These are phyloP conservation scores for Dynastes tityus DNA, from an alignment of 2,888 invertebrate species.

Conservation along the genomic window DNA sequence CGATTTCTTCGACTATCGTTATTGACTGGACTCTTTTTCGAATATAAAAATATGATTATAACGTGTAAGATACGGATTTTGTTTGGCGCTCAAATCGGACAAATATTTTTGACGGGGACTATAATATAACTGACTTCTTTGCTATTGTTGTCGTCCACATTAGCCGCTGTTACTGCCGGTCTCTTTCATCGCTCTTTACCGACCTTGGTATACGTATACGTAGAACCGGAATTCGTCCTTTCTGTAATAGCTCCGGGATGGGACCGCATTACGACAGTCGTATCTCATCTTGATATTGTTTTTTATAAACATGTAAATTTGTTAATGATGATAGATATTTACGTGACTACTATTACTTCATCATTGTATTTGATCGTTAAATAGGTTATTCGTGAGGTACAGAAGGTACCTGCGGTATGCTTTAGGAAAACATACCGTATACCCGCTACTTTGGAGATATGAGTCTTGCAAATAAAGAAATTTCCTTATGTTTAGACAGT, in stretches of 20 bases:
- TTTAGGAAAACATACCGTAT: too few relatives aligned
- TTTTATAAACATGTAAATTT: slow-evolving; percentile 8
- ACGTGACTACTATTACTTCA: slow-evolving; percentile 1
- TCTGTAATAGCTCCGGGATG: slow-evolving; percentile 44
- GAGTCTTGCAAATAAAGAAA: too few relatives aligned
- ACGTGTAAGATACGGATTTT: too few relatives aligned
- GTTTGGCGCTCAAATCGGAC: too few relatives aligned
- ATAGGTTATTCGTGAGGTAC: not conserved
- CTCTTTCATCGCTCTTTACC: slow-evolving; percentile 9
- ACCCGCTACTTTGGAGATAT: too few relatives aligned
- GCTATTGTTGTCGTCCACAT: slow-evolving; percentile 10
- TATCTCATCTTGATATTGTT: slow-evolving; percentile 26
- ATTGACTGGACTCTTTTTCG: not conserved
- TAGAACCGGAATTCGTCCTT: slow-evolving; percentile 49
- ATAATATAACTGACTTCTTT: not conserved
- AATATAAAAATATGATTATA: not conserved
- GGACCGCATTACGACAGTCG: slow-evolving; percentile 37
- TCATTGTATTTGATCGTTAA: slow-evolving; percentile 11
- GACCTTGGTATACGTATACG: slow-evolving; percentile 30
- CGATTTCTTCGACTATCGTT: too few relatives aligned
- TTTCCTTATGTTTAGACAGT: too few relatives aligned
- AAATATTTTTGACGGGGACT: not conserved
- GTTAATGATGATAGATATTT: not conserved
- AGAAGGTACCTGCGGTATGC: not conserved
- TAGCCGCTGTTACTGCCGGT: slow-evolving; percentile 7